phyloP scores from a whole-genome alignment of 2,797 vertebrate species.

The Triplophysa yarkandensis region DNA sequence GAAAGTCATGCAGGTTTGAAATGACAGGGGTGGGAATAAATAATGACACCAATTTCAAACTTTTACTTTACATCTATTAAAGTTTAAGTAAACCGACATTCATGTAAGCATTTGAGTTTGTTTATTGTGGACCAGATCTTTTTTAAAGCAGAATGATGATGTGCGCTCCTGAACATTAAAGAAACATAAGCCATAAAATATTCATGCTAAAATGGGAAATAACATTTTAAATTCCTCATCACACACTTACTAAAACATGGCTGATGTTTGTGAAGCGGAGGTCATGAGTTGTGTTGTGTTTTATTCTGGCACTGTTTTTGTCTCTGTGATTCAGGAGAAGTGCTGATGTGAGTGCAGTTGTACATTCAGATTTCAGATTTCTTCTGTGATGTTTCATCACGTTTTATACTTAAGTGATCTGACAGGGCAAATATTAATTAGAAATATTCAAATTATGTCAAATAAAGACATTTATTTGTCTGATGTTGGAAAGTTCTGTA shows the following conservation, averaged over 20 bases:
- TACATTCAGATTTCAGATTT: neutral
- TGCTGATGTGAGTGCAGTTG: neutral
- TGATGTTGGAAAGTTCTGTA: too few relatives aligned
- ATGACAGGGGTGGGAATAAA: too few relatives aligned
- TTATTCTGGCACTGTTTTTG: too few relatives aligned
- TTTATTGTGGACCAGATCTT: neutral
- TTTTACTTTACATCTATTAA: too few relatives aligned
- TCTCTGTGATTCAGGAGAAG: neutral
- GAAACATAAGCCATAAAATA: constrained; percentile 80
- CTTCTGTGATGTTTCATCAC: neutral
- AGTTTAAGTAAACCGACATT: too few relatives aligned
- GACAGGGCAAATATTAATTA: too few relatives aligned
- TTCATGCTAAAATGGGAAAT: constrained; percentile 75
- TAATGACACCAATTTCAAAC: too few relatives aligned
- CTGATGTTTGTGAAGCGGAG: neutral
- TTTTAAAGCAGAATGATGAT: neutral
- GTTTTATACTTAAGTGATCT: too few relatives aligned
- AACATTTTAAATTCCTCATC: constrained; percentile 35
- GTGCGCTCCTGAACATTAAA: constrained; percentile 62
- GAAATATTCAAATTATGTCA: too few relatives aligned
- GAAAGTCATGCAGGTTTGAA: too few relatives aligned
- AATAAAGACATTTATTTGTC: neutral
- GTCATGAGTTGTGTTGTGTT: neutral
- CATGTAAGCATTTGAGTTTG: neutral
- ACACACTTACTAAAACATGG: neutral